A percentile compares a stretch with the other conserved stretches of the same genome.
Evolutionary conservation across 2,797 vertebrate species (phyloP).

Genomic region (Paguma larvata): DNA sequence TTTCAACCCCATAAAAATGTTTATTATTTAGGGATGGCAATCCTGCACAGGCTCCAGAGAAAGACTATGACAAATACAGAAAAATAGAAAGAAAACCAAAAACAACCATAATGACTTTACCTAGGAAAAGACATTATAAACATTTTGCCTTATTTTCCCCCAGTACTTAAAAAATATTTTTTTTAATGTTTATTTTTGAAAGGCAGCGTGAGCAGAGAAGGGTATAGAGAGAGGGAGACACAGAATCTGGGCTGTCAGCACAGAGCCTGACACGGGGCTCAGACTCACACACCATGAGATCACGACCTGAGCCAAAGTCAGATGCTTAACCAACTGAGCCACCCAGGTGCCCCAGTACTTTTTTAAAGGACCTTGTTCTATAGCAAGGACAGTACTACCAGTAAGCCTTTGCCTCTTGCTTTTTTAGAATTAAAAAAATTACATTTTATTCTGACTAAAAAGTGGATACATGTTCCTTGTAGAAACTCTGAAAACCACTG

Average conservation of each 20-base stretch:
- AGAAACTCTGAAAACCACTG: not conserved
- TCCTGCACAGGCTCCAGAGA: not conserved
- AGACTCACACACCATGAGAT: no score
- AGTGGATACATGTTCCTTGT: not conserved
- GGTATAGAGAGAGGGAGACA: no score
- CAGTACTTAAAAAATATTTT: not conserved
- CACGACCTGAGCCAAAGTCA: no score
- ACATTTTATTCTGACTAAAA: not conserved
- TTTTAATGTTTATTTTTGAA: not conserved
- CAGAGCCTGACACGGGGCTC: no score
- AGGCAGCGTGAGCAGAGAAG: no score
- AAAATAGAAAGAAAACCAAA: not conserved
- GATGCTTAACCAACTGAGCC: no score
- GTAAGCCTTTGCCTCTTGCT: not conserved
- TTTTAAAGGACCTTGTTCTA: not conserved
- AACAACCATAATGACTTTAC: not conserved
- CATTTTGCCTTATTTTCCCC: not conserved
- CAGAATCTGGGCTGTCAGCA: no score
- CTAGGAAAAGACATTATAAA: not conserved
- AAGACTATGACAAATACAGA: not conserved
- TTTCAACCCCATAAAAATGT: not conserved
- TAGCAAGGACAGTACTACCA: not conserved
- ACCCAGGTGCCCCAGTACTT: no score
- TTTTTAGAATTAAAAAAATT: conserved; percentile 13
- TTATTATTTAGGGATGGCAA: conserved; percentile 38